Evolutionary conservation across 2,113 vertebrate species (phyloP).

Genomic region (Chaenocephalus aceratus): DNA sequence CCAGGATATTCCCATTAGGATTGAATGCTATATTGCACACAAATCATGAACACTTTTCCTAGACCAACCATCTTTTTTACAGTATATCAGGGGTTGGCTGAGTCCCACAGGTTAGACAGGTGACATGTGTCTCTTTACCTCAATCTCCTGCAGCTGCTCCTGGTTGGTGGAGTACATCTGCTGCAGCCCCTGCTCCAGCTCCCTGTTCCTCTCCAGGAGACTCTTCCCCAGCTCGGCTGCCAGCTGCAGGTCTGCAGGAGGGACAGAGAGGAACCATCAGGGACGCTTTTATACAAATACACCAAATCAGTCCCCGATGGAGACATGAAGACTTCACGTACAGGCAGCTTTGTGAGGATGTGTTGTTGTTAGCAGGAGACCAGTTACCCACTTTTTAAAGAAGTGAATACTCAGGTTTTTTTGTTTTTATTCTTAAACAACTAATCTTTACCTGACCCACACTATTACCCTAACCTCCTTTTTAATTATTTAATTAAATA

Average conservation of each 20-base stretch:
- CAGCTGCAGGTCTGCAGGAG: constrained; percentile 92
- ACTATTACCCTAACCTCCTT: background rate
- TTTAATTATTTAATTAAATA: background rate
- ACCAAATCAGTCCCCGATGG: background rate
- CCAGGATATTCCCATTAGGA: no score
- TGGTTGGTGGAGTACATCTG: constrained; percentile 95
- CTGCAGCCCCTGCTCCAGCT: constrained; percentile 94
- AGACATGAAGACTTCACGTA: background rate
- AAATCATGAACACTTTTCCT: background rate
- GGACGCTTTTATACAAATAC: background rate
- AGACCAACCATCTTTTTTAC: background rate
- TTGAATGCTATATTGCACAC: background rate
- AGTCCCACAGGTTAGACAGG: background rate
- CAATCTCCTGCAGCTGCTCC: constrained; percentile 95
- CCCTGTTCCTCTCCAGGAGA: constrained; percentile 94
- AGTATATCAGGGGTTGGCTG: background rate
- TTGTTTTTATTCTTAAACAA: no score
- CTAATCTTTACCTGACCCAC: background rate
- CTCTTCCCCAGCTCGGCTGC: constrained; percentile 97
- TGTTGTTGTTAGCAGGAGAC: constrained; percentile 9
- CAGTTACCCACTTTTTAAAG: constrained; percentile 21
- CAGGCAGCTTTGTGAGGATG: constrained; percentile 33
- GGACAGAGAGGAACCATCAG: background rate
- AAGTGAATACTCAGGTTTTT: background rate
- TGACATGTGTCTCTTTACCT: constrained; percentile 81